Conservation (phyloP, 2,888 invertebrate species). For the Nomada fucata region DNA sequence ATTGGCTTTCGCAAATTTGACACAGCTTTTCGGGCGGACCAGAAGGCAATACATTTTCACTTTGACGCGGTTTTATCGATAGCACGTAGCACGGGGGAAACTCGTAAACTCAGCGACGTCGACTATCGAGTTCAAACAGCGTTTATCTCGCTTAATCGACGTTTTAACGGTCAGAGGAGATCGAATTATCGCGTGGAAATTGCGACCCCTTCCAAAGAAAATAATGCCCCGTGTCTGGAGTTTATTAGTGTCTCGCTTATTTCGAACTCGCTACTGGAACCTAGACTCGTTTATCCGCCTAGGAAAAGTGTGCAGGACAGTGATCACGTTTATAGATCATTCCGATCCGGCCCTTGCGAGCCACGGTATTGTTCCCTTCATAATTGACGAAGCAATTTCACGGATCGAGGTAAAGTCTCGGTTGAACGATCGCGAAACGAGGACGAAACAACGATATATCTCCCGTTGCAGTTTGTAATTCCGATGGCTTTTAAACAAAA, state of each 20-base stretch:
- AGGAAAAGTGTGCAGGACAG: neutral
- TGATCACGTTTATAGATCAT: conserved; percentile 45
- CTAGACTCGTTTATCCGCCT: neutral
- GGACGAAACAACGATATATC: conserved; percentile 17
- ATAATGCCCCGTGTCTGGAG: neutral
- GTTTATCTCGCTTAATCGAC: conserved; percentile 46
- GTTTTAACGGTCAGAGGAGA: conserved; percentile 35
- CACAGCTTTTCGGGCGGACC: neutral
- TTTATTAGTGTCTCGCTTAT: neutral
- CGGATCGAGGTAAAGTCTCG: conserved; percentile 8
- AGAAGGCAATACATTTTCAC: conserved; percentile 8
- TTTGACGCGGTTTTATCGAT: conserved; percentile 23
- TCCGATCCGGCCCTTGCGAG: conserved; percentile 19
- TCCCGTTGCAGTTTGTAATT: no score
- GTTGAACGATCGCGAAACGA: conserved; percentile 8
- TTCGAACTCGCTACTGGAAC: neutral
- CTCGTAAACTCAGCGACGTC: conserved; percentile 27
- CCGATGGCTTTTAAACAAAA: no score
- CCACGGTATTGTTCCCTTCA: conserved; percentile 50
- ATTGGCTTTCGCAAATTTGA: conserved; percentile 14
- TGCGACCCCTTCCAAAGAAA: conserved; percentile 7
- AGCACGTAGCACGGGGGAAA: conserved; percentile 1
- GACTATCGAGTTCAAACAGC: conserved; percentile 39
- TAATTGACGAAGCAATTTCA: conserved; percentile 64
- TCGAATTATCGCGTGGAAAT: conserved; percentile 39